These are phyloP conservation scores for Perodicticus potto DNA, from an alignment of 2,797 vertebrate species.

Conservation along the genomic window DNA sequence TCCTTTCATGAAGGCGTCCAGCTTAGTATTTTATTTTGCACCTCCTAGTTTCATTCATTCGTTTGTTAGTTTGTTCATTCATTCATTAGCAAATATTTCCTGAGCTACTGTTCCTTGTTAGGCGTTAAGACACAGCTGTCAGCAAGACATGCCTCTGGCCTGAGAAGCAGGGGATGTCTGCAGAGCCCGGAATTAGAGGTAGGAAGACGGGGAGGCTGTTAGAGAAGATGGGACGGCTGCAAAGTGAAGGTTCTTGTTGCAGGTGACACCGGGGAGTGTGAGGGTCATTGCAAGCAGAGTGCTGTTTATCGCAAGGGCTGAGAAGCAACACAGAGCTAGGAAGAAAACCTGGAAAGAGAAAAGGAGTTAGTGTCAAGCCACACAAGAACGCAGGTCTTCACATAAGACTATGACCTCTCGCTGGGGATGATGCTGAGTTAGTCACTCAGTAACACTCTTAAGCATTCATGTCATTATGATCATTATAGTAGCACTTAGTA, in stretches of 20 bases:
- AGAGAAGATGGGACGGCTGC: not conserved
- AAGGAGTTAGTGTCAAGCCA: not conserved
- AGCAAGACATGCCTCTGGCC: not conserved
- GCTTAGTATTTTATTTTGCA: not conserved
- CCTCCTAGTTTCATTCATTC: not conserved
- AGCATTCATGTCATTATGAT: not conserved
- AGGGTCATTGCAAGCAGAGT: not conserved
- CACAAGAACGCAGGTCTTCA: too few relatives aligned
- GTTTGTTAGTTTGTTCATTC: too few relatives aligned
- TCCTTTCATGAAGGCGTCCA: not conserved
- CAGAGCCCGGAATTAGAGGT: not conserved
- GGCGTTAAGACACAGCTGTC: not conserved
- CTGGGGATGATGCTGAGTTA: not conserved
- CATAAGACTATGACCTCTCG: not conserved
- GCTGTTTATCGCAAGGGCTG: not conserved
- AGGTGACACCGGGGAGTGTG: not conserved
- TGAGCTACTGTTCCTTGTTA: not conserved
- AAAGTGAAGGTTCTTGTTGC: not conserved
- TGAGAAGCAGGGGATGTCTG: accelerated
- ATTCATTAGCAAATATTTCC: not conserved
- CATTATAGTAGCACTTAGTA: not conserved
- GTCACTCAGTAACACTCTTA: not conserved
- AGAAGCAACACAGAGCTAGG: not conserved
- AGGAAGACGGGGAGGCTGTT: not conserved
- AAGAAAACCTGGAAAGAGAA: not conserved